These are phyloP conservation scores for Tapera naevia DNA, from an alignment of 2,797 vertebrate genomes.

Conservation along the genomic window DNA sequence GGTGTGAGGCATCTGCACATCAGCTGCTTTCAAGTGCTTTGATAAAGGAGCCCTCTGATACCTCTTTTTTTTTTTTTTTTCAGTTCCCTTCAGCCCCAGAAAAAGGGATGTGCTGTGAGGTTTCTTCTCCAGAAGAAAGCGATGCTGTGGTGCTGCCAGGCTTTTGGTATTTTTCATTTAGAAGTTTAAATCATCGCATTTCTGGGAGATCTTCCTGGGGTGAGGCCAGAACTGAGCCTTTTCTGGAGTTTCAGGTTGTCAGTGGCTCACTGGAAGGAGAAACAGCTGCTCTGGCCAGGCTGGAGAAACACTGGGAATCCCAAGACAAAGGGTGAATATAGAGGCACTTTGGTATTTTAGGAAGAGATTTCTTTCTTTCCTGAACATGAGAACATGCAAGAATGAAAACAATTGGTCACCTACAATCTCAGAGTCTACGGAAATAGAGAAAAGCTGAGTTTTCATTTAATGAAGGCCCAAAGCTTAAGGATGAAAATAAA, in stretches of 20 bases:
- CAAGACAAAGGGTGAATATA: background rate
- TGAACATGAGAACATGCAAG: background rate
- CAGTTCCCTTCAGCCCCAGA: background rate
- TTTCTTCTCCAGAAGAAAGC: background rate
- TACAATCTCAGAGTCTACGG: background rate
- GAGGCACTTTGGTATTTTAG: background rate
- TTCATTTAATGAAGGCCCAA: conserved; percentile 52
- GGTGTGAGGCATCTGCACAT: background rate
- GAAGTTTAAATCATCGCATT: background rate
- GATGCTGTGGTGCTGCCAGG: background rate
- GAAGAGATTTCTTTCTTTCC: background rate
- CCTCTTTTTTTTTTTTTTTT: background rate
- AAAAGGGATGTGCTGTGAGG: background rate
- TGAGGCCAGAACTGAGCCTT: background rate
- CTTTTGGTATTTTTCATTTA: background rate
- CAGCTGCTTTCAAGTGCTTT: conserved; percentile 45
- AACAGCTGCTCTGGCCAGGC: background rate
- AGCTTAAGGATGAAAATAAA: conserved; percentile 48
- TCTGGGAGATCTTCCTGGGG: conserved; percentile 8
- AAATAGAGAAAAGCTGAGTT: background rate
- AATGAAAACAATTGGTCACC: background rate
- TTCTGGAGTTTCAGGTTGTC: background rate
- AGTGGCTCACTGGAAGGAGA: background rate
- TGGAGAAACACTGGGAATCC: background rate
- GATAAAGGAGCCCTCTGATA: conserved; percentile 34